Conservation (phyloP, 2,797 vertebrate species). For the Valencia hispanica region DNA sequence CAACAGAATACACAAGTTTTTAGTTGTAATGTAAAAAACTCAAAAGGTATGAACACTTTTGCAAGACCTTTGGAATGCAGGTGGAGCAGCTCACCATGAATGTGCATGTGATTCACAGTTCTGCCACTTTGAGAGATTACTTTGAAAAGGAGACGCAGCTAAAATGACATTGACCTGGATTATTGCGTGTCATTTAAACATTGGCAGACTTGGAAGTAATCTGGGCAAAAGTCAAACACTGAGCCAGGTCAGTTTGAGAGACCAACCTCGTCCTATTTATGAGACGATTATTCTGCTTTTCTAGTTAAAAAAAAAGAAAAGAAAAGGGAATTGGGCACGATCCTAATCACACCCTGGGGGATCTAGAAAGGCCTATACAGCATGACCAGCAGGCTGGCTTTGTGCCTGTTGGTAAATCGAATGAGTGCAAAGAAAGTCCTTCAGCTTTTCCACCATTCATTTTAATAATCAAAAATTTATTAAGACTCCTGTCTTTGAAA, state of each 20-base stretch:
- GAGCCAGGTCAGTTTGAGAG: slow-evolving; percentile 47
- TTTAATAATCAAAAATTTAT: slow-evolving; percentile 32
- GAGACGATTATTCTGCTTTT: slow-evolving; percentile 46
- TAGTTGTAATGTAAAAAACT: neutral
- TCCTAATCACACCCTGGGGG: slow-evolving; percentile 24
- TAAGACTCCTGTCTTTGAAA: slow-evolving; percentile 13
- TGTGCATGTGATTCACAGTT: slow-evolving; percentile 22
- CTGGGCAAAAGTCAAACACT: slow-evolving; percentile 40
- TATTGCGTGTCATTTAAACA: slow-evolving; percentile 65
- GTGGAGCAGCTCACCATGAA: slow-evolving; percentile 2
- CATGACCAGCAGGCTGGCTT: slow-evolving; percentile 11
- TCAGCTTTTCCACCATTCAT: slow-evolving; percentile 36
- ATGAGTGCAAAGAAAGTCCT: slow-evolving; percentile 47
- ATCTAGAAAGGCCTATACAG: slow-evolving; percentile 11
- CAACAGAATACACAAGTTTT: neutral
- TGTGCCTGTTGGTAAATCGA: slow-evolving; percentile 32
- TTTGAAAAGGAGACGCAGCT: slow-evolving; percentile 39
- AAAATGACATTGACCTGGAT: slow-evolving; percentile 52
- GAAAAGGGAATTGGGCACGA: slow-evolving; percentile 12
- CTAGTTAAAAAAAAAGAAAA: slow-evolving; percentile 18
- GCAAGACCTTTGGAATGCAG: neutral
- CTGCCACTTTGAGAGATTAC: slow-evolving; percentile 61
- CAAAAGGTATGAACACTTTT: neutral
- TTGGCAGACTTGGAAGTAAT: slow-evolving; percentile 63
- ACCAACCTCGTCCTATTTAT: slow-evolving; percentile 47